phyloP scores from a whole-genome alignment of 2,113 vertebrate genomes.

The Hypanus sabinus region DNA sequence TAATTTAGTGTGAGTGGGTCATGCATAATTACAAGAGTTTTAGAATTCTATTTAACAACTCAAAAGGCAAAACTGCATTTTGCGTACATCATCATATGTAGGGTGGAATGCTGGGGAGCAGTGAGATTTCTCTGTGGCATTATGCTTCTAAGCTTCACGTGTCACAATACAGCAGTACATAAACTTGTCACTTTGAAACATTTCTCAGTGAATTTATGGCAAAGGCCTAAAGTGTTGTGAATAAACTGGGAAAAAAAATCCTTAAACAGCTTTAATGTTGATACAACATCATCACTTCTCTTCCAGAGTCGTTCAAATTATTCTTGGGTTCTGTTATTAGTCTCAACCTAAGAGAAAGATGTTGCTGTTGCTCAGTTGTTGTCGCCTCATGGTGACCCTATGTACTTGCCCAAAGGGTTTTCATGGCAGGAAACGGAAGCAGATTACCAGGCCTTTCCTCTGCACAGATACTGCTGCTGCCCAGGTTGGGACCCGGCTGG shows the following conservation, averaged over 20 bases:
- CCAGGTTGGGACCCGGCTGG: no score
- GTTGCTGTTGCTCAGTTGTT: no score
- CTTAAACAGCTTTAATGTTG: not conserved
- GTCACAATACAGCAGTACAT: constrained; percentile 48
- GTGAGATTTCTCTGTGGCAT: constrained; percentile 51
- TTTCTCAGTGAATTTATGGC: constrained; percentile 49
- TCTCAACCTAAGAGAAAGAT: not conserved
- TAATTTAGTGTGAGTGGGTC: constrained; percentile 56
- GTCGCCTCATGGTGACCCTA: no score
- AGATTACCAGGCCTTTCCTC: no score
- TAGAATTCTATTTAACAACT: constrained; percentile 51
- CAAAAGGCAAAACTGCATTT: constrained; percentile 48
- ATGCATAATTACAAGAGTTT: constrained; percentile 56
- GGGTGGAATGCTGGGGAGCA: constrained; percentile 49
- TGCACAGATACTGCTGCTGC: no score
- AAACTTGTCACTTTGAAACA: constrained; percentile 52
- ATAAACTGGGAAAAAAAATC: constrained; percentile 49
- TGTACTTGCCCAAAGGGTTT: no score
- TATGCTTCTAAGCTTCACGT: constrained; percentile 55
- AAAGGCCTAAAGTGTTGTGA: constrained; percentile 51
- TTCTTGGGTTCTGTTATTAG: not conserved
- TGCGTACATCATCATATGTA: constrained; percentile 43
- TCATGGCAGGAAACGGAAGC: no score
- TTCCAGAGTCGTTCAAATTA: not conserved
- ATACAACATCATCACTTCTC: not conserved